Base-by-base conservation (phyloP, 2,888 invertebrate species). In the Caenorhabditis sulstoni region DNA sequence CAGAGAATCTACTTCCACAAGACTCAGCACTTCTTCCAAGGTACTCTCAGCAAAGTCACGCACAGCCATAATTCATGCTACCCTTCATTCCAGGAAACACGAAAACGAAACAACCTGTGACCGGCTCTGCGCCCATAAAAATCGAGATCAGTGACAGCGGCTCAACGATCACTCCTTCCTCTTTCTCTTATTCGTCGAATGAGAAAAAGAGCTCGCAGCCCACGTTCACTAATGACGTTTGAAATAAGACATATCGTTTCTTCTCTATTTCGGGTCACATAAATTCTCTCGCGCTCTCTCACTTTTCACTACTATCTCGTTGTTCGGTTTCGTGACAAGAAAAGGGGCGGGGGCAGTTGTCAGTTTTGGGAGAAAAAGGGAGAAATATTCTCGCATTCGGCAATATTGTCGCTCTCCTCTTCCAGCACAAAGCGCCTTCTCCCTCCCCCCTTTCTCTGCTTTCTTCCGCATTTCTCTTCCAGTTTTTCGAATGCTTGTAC, bases 1-100 rank as follows among this genome's bases (percentile, higher is more conserved):
- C 78, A 78, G 44, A 41, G 58, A 49, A 20, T 73, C n/a, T 78
- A 78, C 49, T 73, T 78, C 22, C 50, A 66, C 29, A 73, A 78
- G 22, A 67, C 29, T 1, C 67, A 67, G 35, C 78, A 78, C 39
- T 71, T 66, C 55, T 44, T 44, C 37, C 71, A 71, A 67, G 78
- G 78, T 71, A n/a, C n/a, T 18, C 18, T 35, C n/a, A n/a, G n/a
- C n/a, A n/a, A n/a, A n/a, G n/a, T n/a, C n/a, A 9, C 20, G 3
- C 41, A 20, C 23, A 22, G 9, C 7, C 29, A 53, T 18, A 47
- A 47, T 18, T 50, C 22, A 22, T 50, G 20, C 49, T 3, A 1
- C 16, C 45, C 45, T 45, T 45, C 45, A 14, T 57, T 67, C 9
- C 45, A 64, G 73, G 44, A 29, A 64, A 73, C 41, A 14, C 47